These are phyloP conservation scores for Premnoplex brunnescens DNA, from an alignment of 2,797 vertebrate genomes.

Conservation along the genomic window DNA sequence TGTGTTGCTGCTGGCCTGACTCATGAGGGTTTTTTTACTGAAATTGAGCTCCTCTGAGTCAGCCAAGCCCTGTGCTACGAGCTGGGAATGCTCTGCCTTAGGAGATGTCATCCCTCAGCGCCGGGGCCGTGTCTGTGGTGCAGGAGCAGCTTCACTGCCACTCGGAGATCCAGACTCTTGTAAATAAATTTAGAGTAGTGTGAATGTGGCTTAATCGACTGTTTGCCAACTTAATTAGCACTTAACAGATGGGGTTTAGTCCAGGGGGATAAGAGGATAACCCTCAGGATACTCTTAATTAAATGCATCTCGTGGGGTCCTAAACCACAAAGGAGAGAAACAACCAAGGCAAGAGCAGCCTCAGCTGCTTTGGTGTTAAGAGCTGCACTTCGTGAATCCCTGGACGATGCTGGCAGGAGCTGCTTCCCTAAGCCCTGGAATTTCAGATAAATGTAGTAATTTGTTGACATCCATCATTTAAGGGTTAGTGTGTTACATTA, in stretches of 20 bases:
- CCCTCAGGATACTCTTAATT: constrained; percentile 26
- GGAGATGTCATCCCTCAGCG: not conserved
- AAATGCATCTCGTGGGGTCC: constrained; percentile 12
- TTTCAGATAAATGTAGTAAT: not conserved
- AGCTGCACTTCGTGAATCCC: not conserved
- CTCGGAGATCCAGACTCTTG: not conserved
- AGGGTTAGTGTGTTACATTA: rapidly evolving
- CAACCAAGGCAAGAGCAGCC: not conserved
- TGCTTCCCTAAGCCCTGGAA: not conserved
- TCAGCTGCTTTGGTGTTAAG: not conserved
- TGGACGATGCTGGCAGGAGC: not conserved
- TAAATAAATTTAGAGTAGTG: not conserved
- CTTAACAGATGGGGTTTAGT: not conserved
- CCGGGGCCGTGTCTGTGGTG: rapidly evolving
- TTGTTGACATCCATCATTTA: not conserved
- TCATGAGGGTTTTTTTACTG: not conserved
- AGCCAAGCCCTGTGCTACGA: rapidly evolving
- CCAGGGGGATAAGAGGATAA: constrained; percentile 8
- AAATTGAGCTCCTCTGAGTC: not conserved
- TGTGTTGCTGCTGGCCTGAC: not conserved
- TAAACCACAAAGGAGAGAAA: not conserved
- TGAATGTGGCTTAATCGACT: not conserved
- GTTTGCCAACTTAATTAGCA: constrained; percentile 47
- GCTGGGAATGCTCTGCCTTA: not conserved
- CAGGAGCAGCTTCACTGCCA: not conserved